Base-by-base conservation (phyloP, 2,888 invertebrate species). In the Hecatera dysodea region DNA sequence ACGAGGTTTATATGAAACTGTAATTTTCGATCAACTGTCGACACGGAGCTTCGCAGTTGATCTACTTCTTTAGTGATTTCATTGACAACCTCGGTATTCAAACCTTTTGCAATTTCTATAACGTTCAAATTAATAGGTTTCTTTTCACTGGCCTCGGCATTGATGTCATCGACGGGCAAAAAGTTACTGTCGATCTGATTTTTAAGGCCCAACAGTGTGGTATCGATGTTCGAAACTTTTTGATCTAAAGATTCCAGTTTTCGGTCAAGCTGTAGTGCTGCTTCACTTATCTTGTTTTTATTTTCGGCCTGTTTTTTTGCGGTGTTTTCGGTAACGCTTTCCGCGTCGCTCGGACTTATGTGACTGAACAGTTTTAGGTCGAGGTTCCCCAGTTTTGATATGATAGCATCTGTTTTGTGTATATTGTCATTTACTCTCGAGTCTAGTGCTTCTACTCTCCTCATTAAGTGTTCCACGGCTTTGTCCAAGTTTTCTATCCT, bases 401-500 rank as follows among this genome's bases (percentile, higher is more conserved):
- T 98, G 50, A 98, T 98, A 11, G 97, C 97, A 85, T 98, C 98
- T 1, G 98, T 98, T 96, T 98, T 98, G 83, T 97, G 97, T 80
- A 98, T 98, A 91, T 98, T 98, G 89, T 98, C 98, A 82, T 97
- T 98, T 0, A 98, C 97, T 68, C 98, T 96, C 15, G 97, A 97
- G 91, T 98, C 98, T 57, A 98, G 93, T 1, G 97, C 97, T 93
- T 98, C 98, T 11, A 98, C 98, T 88, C 98, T 96, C 83, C 98
- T 96, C 98, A 98, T 98, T 71, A 98, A 94, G 89, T 98, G 98
- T 89, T 98, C 98, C 2, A 98, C 98, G 0, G 98, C 98, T 92
- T 98, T 98, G 92, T 98, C 98, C 70, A 98, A 93, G 91, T 98
- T 98, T 89, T 98, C 98, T 89, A 98, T 98, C 84, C 98, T 96